Conservation (phyloP, 2,113 vertebrate species). For the Xiphophorus maculatus region DNA sequence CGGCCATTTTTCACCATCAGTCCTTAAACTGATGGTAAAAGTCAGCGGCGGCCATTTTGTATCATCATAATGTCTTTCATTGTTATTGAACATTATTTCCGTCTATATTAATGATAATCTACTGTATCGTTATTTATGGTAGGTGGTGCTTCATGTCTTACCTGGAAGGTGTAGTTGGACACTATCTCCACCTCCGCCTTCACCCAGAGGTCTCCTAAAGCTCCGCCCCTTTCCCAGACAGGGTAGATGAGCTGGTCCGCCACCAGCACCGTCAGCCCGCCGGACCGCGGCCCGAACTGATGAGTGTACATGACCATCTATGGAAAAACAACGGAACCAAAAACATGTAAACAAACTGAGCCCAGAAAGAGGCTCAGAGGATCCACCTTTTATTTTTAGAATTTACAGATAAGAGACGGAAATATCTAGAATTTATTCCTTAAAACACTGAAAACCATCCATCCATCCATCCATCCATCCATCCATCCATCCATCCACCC, state of each 20-base stretch:
- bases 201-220: constrained; percentile 87
- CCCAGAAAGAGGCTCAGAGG: background rate
- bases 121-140: background rate
- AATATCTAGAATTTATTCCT: too few species aligned
- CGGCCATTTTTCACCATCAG: background rate
- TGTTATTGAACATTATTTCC: background rate
- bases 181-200: constrained; percentile 86
- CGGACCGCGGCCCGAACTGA: constrained; percentile 82
- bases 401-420: too few species aligned
- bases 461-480: too few species aligned
- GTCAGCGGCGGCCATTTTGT: too few species aligned
- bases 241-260: constrained; percentile 27
- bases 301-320: constrained; percentile 90
- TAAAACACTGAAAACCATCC: too few species aligned
- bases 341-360: background rate
- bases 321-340: background rate
- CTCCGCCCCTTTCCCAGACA: constrained; percentile 78
- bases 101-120: background rate
- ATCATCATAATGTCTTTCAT: background rate
- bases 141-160: constrained; percentile 37
- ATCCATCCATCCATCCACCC: too few species aligned
- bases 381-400: background rate
- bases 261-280: constrained; percentile 79
- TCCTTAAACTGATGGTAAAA: background rate
- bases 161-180: constrained; percentile 75